phyloP scores from a whole-genome alignment of 1,140 invertebrate genomes.

The Drosophila sproati region DNA sequence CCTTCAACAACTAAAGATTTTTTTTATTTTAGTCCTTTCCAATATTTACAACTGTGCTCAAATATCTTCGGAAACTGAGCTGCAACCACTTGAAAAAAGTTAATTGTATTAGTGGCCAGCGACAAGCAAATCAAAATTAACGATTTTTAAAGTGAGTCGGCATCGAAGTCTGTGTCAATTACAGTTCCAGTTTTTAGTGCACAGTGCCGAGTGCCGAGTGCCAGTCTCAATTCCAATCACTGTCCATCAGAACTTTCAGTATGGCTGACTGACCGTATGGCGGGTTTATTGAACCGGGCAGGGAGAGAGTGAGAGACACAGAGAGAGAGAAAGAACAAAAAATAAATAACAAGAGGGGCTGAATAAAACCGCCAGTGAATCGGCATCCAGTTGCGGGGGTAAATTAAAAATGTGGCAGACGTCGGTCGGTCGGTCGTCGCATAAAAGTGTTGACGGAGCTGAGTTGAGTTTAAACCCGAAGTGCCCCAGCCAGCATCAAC shows the following conservation, averaged over 20 bases:
- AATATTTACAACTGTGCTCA: constrained; percentile 1
- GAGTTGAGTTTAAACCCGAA: constrained; percentile 23
- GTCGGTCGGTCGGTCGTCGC: constrained; percentile 10
- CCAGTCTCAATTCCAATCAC: constrained; percentile 19
- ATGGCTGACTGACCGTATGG: constrained; percentile 52
- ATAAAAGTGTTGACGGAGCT: constrained; percentile 62
- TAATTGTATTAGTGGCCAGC: constrained; percentile 16
- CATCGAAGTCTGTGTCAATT: neutral
- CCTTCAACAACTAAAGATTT: neutral
- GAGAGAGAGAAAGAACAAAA: neutral
- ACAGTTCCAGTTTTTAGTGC: neutral
- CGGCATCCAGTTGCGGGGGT: constrained; percentile 48
- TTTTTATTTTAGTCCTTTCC: neutral
- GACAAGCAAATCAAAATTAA: constrained; percentile 72
- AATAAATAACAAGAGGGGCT: neutral
- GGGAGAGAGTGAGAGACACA: constrained; percentile 13
- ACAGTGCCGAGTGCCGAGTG: constrained; percentile 3
- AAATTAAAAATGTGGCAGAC: constrained; percentile 78
- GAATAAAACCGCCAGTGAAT: constrained; percentile 41
- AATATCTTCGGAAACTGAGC: neutral
- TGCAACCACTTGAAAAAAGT: neutral
- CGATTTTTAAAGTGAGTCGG: constrained; percentile 63
- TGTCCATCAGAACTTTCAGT: constrained; percentile 7
- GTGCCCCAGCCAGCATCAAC: constrained; percentile 16
- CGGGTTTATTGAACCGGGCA: constrained; percentile 70